Percentiles rank a stretch among this genome's conserved stretches.
These are phyloP conservation scores for mouse (Mus musculus) DNA, from an alignment of 2,113 vertebrate genomes.

Conservation along the genomic window GRCm39 chr1:134903501-134904000, in stretches of 20 bases:
- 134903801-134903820: not conserved
- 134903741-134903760: not conserved
- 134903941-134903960: constrained; percentile 31
- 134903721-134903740: not conserved
- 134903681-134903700: too few species aligned
- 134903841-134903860: not conserved
- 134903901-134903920: not conserved
- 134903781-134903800: not conserved
- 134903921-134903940: constrained; percentile 25
- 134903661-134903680: too few species aligned
- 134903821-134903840: not conserved
- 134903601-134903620: too few species aligned
- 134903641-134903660: too few species aligned
- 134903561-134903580: too few species aligned
- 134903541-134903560: too few species aligned
- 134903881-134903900: not conserved
- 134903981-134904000: constrained; percentile 73
- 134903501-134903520: too few species aligned
- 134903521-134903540: too few species aligned
- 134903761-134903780: not conserved
- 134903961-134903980: constrained; percentile 65
- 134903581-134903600: too few species aligned
- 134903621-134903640: too few species aligned
- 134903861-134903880: not conserved
- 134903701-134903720: not conserved